Evolutionary conservation across 2,888 invertebrate genomes (phyloP).

Genomic region (Mechanitis mazaeus): DNA sequence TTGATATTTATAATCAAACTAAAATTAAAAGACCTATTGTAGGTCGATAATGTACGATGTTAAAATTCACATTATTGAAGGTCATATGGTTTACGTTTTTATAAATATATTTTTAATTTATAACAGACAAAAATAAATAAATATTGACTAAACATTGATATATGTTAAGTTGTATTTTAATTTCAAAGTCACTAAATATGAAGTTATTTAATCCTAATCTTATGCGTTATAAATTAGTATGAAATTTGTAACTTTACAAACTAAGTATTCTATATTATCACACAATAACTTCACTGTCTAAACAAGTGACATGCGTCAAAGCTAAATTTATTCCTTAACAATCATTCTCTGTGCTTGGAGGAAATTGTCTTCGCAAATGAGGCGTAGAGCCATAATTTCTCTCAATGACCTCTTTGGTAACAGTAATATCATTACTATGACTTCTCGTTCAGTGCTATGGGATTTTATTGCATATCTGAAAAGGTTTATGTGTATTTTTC

Average conservation of each 20-base stretch:
- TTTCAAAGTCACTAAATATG: background rate
- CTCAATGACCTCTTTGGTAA: constrained; percentile 36
- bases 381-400: constrained; percentile 53
- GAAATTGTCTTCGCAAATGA: constrained; percentile 70
- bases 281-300: background rate
- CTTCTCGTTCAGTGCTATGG: constrained; percentile 27
- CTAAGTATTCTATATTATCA: background rate
- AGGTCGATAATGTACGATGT: no score
- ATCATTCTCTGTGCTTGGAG: constrained; percentile 59
- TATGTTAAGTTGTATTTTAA: no score
- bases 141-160: no score
- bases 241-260: background rate
- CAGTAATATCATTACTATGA: constrained; percentile 33
- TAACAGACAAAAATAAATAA: no score
- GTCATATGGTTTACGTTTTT: no score
- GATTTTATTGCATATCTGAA: constrained; percentile 3
- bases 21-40: no score
- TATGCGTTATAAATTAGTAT: no score
- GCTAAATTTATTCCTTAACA: constrained; percentile 37
- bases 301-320: constrained; percentile 16
- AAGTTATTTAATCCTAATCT: background rate
- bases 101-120: no score
- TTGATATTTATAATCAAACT: constrained; percentile 5
- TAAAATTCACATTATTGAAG: no score
- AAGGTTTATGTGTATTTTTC: background rate